Evolutionary conservation across 2,113 vertebrate species (phyloP), one percentile per base, ranked within the genome.

Genomic region (Grallaria varia): DNA sequence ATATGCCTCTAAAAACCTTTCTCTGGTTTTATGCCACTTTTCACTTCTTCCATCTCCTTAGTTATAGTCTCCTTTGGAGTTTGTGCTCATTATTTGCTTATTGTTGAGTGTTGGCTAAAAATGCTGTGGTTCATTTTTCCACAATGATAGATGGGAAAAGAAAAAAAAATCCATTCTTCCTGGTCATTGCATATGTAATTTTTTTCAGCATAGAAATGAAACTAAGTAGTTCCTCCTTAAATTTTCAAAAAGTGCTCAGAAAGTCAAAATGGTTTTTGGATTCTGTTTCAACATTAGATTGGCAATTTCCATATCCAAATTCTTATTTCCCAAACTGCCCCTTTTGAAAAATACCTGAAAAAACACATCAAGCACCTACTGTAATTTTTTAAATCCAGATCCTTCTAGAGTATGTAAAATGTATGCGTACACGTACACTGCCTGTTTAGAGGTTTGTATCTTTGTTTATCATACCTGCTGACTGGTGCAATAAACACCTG

Each of bases 381-480:
- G 12, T 19, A 71, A n/a, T 53, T 7, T 81, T 88, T 55, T 35
- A 71, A 63, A 59, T 81, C 10, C 16, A 74, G 39, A 30, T 24
- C 18, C 2, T 74, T 82, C 50, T 55, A 63, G 5, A 82, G 9
- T 25, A 53, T 25, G 2, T 45, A 68, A 28, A 8, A 58, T 6
- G 4, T 16, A 28, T 37, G 5, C 6, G n/a, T 39, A 15, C 4
- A 40, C 0, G 0, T n/a, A 37, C 10, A 21, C 6, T 71, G 5
- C 28, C 23, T 58, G 3, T 25, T 31, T 37, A 47, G 33, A 91
- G 45, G 2, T 27, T 89, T 76, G 4, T 75, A 24, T 47, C 59
- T 75, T 63, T 7, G 1, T 89, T 60, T 77, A 58, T 28, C 27
- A 12, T 40, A 47, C n/a, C n/a, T n/a, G n/a, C n/a, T n/a, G n/a